Evolutionary conservation across 1,140 invertebrate species (phyloP).

Genomic region (Drosophila mojavensis): DNA sequence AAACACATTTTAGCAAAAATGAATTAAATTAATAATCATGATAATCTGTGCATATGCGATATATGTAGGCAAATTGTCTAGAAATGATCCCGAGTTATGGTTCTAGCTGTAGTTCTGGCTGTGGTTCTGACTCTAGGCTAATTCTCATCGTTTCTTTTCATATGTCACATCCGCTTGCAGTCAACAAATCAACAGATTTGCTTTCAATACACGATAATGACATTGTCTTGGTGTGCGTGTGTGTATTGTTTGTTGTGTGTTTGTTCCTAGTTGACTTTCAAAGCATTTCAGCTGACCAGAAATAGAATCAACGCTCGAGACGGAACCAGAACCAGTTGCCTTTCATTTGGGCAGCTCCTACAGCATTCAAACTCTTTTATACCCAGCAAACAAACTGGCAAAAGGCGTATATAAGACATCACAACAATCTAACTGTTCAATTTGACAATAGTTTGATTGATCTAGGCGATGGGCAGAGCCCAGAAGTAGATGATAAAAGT

Average conservation of each 20-base stretch:
- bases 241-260: conserved; percentile 14
- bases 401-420: background rate
- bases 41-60: conserved; percentile 26
- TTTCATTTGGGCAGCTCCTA: conserved; percentile 64
- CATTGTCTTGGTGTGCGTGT: conserved; percentile 16
- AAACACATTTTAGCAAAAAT: conserved; percentile 39
- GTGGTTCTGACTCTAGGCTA: background rate
- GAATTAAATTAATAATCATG: conserved; percentile 43
- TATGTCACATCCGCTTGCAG: conserved; percentile 53
- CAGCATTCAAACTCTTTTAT: conserved; percentile 30
- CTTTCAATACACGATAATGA: conserved; percentile 11
- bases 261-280: conserved; percentile 42
- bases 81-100: conserved; percentile 21
- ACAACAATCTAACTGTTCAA: too few species aligned
- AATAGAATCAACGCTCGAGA: conserved; percentile 33
- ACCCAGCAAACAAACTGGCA: background rate
- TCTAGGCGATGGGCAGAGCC: too few species aligned
- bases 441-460: too few species aligned
- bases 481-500: too few species aligned
- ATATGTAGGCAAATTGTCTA: conserved; percentile 58
- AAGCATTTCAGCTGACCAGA: conserved; percentile 35
- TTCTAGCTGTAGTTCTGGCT: background rate
- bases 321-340: conserved; percentile 70
- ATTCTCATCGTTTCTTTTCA: conserved; percentile 9
- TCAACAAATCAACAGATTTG: conserved; percentile 39